Evolutionary conservation across 2,888 invertebrate species (phyloP), one percentile per base, ranked within the genome.

Genomic region (Xanthia togata): DNA sequence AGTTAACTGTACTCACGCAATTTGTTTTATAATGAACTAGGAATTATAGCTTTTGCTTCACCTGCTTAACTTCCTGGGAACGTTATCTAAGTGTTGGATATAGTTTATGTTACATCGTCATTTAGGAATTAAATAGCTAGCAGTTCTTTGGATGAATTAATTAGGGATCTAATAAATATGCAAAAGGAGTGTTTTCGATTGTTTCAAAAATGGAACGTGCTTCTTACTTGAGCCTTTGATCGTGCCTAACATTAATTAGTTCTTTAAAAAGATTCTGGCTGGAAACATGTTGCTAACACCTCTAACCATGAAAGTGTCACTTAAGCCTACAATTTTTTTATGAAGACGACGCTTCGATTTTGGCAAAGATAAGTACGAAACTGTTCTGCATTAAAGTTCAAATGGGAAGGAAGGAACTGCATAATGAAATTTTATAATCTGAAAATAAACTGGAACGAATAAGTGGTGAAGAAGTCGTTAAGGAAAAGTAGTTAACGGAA

Each of bases 21-120:
- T 86, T 73, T 75, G 80, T 86, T 83, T 77, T 76, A 79, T 76
- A 74, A 79, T 74, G 50, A 64, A 74, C 26, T 73, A 55, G 65
- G 59, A 82, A 72, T 73, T 70, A 78, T 50, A 60, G 62, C 50
- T 64, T 35, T 50, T 62, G 55, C 57, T 71, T 63, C 63, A 76
- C 73, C 47, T 67, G 65, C 55, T 67, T 57, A 12, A 60, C 38
- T 83, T 67, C 26, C 57, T 68, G 47, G 44, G 20, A 53, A 76
- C 50, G 44, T 60, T 41, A 26, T 55, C 0, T 26, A 57, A 35
- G 6, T 73, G 60, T 53, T 55, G 14, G 20, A 38, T 38, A 57
- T 44, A 73, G n/a, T 4, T 35, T 59, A 70, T 20, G 20, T 41
- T 71, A 35, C n/a, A n/a, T 41, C 20, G 31, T 14, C 12, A 63